Percentiles rank a stretch among this genome's conserved stretches.
Evolutionary conservation across 2,113 vertebrate genomes (phyloP).

Genomic region (Peromyscus polionotus): DNA sequence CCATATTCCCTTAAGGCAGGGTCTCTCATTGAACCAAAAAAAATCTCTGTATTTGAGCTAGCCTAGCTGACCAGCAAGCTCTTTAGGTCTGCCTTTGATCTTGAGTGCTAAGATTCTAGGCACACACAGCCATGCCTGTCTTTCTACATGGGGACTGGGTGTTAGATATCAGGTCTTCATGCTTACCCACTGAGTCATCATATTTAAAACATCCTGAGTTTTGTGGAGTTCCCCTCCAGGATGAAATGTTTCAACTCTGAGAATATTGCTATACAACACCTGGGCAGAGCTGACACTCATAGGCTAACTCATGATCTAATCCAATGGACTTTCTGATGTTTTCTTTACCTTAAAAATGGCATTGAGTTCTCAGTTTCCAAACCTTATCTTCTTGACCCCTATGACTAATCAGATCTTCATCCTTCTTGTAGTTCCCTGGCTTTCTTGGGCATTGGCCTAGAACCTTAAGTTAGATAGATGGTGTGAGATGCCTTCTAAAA

Average conservation of each 20-base stretch:
- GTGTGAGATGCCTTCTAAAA: background rate
- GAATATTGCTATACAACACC: background rate
- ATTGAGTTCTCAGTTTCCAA: background rate
- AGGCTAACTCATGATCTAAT: background rate
- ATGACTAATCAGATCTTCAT: background rate
- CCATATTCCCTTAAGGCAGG: background rate
- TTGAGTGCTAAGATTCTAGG: background rate
- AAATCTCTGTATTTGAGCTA: background rate
- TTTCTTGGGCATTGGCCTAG: background rate
- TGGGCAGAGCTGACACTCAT: background rate
- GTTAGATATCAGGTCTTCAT: background rate
- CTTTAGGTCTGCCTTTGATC: background rate
- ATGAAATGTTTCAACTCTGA: background rate
- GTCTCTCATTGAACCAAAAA: background rate
- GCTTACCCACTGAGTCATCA: background rate
- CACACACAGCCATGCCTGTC: background rate
- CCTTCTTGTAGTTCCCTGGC: background rate
- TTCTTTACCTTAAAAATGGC: background rate
- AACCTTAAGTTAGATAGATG: background rate
- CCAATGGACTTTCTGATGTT: background rate
- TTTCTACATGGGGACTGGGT: background rate
- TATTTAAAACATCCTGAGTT: background rate
- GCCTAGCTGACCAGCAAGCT: background rate
- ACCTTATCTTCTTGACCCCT: background rate
- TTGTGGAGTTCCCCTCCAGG: background rate